A percentile compares a stretch with the other conserved stretches of the same genome.
These are phyloP conservation scores for Neosalanx taihuensis DNA, from an alignment of 2,797 vertebrate genomes.

Conservation along the genomic window DNA sequence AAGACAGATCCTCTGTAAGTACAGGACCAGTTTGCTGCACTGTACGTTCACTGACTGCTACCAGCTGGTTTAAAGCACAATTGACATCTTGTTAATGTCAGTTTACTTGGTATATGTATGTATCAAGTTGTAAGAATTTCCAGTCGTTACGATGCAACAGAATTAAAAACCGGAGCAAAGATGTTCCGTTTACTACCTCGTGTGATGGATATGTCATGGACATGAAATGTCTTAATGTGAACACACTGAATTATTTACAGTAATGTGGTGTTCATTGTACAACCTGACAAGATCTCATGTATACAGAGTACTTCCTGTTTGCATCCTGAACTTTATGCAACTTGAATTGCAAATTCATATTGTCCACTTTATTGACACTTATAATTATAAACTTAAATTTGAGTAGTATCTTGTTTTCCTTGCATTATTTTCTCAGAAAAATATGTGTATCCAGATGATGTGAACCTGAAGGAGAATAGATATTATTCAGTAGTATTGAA, in stretches of 20 bases:
- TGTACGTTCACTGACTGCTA: slow-evolving; percentile 49
- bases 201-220: not conserved
- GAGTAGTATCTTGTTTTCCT: not conserved
- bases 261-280: not conserved
- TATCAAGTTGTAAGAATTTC: slow-evolving; percentile 26
- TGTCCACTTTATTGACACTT: slow-evolving; percentile 9
- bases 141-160: slow-evolving; percentile 35
- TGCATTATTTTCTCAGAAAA: slow-evolving; percentile 14
- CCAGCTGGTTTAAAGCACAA: slow-evolving; percentile 61
- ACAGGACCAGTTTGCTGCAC: slow-evolving; percentile 45
- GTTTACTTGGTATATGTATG: not conserved
- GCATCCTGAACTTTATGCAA: slow-evolving; percentile 8
- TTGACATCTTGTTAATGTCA: slow-evolving; percentile 22
- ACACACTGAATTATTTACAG: slow-evolving; percentile 17
- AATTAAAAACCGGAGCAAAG: slow-evolving; percentile 59
- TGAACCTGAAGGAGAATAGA: slow-evolving; percentile 1
- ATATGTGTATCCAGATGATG: not conserved
- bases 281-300: too few relatives aligned
- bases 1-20: slow-evolving; percentile 43
- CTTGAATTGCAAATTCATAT: slow-evolving; percentile 6
- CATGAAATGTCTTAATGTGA: slow-evolving; percentile 19
- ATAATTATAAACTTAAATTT: not conserved
- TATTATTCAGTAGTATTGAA: slow-evolving; percentile 2
- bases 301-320: not conserved
- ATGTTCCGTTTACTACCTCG: slow-evolving; percentile 37